Evolutionary conservation across 1,140 invertebrate genomes (phyloP), one percentile per base, ranked within the genome.

Genomic region (Aphaenogaster rudis): DNA sequence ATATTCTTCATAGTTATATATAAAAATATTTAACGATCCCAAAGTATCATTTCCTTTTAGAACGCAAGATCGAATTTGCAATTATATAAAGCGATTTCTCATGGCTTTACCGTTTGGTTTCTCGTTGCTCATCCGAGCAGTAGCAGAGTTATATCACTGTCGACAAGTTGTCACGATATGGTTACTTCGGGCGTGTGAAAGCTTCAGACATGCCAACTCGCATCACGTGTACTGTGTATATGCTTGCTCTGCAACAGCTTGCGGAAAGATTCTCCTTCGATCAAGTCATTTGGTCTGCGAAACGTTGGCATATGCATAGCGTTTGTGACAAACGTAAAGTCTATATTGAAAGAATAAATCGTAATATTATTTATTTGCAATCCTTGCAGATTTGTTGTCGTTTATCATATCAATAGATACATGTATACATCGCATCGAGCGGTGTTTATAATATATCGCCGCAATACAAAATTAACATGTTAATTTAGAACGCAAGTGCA

Each of bases 101-200:
- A 39, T n/a, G 28, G 9, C 48, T 54, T 48, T 52, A 48, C 28
- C 33, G n/a, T 15, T 69, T 64, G 0, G 1, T 52, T 61, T 57
- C n/a, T 4, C n/a, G 42, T 6, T 64, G 48, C n/a, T 11, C 11
- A 28, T 85, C n/a, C 61, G 39, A 45, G 42, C 13, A 8, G 9
- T 21, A 21, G 6, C 13, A 61, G n/a, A 76, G 36, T 61, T 61
- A 8, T 84, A 84, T 63, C 80, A 63, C 59, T 61, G 54, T 61
- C 57, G 80, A 76, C 80, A 84, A 50, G 69, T 15, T 84, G 80
- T 84, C 80, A 76, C 3, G 42, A 76, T 84, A 84, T 50, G 45
- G 69, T 84, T 84, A 76, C 54, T 84, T 63, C 7, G 17, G 45
- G n/a, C 17, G 7, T 59, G 33, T 36, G 69, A 63, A 74, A 61